Evolutionary conservation across 2,113 vertebrate species (phyloP), one percentile per base, ranked within the genome.

Genomic region (Poeciliopsis prolifica): DNA sequence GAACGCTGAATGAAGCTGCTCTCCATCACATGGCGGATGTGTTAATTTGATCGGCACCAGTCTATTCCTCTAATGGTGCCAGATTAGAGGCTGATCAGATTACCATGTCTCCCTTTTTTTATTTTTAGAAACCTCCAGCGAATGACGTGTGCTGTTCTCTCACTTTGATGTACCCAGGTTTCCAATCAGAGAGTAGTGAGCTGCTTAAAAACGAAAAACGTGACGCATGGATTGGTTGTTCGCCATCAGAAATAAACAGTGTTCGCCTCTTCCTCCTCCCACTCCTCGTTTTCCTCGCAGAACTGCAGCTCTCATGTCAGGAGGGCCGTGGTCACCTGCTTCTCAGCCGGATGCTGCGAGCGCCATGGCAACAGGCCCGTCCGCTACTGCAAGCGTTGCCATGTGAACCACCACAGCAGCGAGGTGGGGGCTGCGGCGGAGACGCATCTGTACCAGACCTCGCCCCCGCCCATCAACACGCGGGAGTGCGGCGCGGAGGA

Each of bases 231-330:
- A 44, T 48, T 85, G 72, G 51, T 70, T 40, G 10, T 66, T n/a
- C 62, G 65, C 1, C 58, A 82, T 84, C 64, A 85, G 48, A 85
- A 82, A 76, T 67, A 35, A 73, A 72, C 40, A 35, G 48, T 74
- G 40, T 65, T 40, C 77, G 71, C 65, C 44, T 48, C 44, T 17
- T 48, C 44, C 44, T 48, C 44, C 44, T 75, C 67, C 14, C 68
- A 30, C 78, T 75, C 65, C 29, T 30, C 22, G 24, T 65, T 68
- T 80, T 66, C 74, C 42, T 60, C 51, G 70, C 86, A 99, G 98
- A 99, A 99, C 94, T 99, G 98, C 81, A 99, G 98, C 90, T 99
- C 98, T 3, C 98, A 99, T 9, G 98, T 99, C 48, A 94, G 98
- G 72, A 96, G 98, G 84, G 98, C 98, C 0, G 97, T 99, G 3